Conservation (phyloP, 2,113 vertebrate species). For the Rhinichthys klamathensis region DNA sequence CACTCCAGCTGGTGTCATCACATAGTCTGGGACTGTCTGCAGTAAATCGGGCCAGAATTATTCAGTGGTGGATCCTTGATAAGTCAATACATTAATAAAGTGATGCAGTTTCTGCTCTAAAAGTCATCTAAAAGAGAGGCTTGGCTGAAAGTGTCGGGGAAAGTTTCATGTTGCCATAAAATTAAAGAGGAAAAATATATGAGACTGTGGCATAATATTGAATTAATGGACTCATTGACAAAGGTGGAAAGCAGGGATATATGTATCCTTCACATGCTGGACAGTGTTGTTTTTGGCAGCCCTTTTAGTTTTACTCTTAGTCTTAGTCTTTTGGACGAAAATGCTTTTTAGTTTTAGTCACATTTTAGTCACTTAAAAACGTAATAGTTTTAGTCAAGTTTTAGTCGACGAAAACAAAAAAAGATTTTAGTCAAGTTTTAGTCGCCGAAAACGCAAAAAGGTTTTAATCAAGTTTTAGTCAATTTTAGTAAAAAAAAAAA, state of each 20-base stretch:
- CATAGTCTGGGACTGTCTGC: background rate
- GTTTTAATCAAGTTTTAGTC: no score
- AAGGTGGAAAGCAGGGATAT: background rate
- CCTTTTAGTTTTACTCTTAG: no score
- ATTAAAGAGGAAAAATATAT: background rate
- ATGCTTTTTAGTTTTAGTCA: no score
- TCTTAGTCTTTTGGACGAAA: no score
- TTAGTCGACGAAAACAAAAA: no score
- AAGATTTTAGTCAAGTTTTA: no score
- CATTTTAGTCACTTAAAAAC: no score
- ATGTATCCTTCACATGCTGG: background rate
- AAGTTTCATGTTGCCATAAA: background rate
- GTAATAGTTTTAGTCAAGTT: no score
- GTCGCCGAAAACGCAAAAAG: no score
- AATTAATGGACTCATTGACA: background rate
- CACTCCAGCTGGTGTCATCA: background rate
- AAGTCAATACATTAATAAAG: conserved; percentile 34
- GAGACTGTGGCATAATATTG: background rate
- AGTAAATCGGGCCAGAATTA: conserved; percentile 4
- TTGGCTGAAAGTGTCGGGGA: accelerated
- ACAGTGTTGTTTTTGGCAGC: no score
- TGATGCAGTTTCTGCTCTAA: background rate
- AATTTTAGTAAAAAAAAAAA: no score
- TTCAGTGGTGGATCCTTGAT: conserved; percentile 17
- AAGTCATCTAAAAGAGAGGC: background rate